Evolutionary conservation across 2,113 vertebrate genomes (phyloP), one percentile per base, ranked within the genome.

Genomic region (Trichechus manatus): DNA sequence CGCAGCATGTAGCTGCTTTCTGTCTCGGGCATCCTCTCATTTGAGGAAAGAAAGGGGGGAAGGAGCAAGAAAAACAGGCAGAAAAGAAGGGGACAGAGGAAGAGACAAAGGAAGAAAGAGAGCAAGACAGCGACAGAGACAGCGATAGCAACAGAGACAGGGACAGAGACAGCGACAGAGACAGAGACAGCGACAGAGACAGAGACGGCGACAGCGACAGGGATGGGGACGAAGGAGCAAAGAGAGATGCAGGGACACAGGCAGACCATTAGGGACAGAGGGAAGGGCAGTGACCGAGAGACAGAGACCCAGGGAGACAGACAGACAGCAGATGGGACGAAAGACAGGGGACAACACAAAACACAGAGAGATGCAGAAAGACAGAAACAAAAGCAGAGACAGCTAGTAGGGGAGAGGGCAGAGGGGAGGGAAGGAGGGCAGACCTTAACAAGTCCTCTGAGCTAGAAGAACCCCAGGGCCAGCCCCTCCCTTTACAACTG

Each of bases 101-200:
- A 39, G 13, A 44, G 15, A 61, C n/a, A 20, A 9, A 19, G 13
- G 5, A 64, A 56, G 17, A 6, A 6, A 5, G 11, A 63, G 33
- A 61, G 8, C 0, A 17, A 9, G 9, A n/a, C 56, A 59, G 1
- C 1, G 25, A 15, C 27, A 15, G 3, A 39, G 23, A 59, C n/a
- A n/a, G n/a, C n/a, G n/a, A n/a, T n/a, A n/a, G n/a, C n/a, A n/a
- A n/a, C n/a, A n/a, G n/a, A n/a, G n/a, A n/a, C n/a, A n/a, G n/a
- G n/a, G n/a, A n/a, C n/a, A n/a, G n/a, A n/a, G n/a, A n/a, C n/a
- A n/a, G n/a, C n/a, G n/a, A n/a, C 27, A 15, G 3, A 39, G 25
- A 59, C 8, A 13, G 39, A 9, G 9, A n/a, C 53, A 56, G 1
- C 1, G 17, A 9, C 27, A 15, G 3, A 39, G 25, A 59, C 8